These are phyloP conservation scores for Ptiloglossa arizonensis DNA, from an alignment of 1,140 invertebrate species.

Conservation along the genomic window DNA sequence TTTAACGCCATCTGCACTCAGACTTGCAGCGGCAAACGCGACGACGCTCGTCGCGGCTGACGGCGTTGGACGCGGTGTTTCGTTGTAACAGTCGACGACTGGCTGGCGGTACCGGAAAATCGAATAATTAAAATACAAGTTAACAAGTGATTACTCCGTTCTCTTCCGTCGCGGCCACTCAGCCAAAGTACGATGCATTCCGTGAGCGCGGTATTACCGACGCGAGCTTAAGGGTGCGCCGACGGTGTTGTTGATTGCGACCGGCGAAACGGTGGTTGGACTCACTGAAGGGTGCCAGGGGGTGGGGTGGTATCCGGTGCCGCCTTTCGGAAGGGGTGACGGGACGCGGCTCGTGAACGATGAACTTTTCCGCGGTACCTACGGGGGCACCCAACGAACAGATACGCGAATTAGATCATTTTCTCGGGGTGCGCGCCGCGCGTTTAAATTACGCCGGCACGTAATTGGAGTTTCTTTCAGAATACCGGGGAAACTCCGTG, in stretches of 20 bases:
- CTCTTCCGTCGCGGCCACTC: constrained; percentile 51
- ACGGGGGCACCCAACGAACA: neutral
- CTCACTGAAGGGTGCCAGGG: constrained; percentile 9
- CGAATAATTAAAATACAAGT: constrained; percentile 73
- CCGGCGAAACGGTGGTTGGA: constrained; percentile 22
- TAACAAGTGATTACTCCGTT: constrained; percentile 70
- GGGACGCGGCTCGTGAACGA: constrained; percentile 13
- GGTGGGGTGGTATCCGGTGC: constrained; percentile 21
- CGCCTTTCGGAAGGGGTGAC: constrained; percentile 29
- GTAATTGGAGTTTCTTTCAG: constrained; percentile 33
- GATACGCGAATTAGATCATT: constrained; percentile 21
- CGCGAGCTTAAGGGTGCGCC: constrained; percentile 29
- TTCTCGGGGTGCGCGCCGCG: neutral
- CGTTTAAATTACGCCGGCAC: constrained; percentile 15
- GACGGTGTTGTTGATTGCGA: constrained; percentile 41
- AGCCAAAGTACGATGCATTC: constrained; percentile 52
- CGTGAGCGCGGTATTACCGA: constrained; percentile 44
- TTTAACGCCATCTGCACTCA: constrained; percentile 77
- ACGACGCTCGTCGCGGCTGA: constrained; percentile 10
- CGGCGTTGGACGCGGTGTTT: too few species aligned
- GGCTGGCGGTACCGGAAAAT: constrained; percentile 61
- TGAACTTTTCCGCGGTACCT: constrained; percentile 25
- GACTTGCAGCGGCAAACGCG: constrained; percentile 57
- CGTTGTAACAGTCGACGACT: constrained; percentile 11
- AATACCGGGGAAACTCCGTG: neutral